Evolutionary conservation across 2,888 invertebrate species (phyloP), one percentile per base, ranked within the genome.

Genomic region (Beris chalybata): DNA sequence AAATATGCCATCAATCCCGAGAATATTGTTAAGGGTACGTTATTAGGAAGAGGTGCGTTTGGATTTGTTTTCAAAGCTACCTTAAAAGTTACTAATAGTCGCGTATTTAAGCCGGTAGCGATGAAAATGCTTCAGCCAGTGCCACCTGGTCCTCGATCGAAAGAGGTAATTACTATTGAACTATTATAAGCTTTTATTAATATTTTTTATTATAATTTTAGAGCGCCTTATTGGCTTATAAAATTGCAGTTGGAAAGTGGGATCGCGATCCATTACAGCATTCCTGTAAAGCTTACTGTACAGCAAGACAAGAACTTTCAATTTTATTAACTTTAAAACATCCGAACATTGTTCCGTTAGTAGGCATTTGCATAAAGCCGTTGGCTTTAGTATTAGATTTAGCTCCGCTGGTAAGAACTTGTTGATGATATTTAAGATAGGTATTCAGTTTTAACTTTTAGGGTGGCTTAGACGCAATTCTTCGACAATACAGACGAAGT

Each of bases 101-200:
- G 85, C 61, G 79, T 82, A 3, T 83, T 84, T 66, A 83, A 86
- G 22, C 87, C 90, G 67, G 92, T 97, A 1, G 97, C 98, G 0
- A 89, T 97, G 83, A 98, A 98, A 82, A 95, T 97, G 87, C 81
- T 97, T 67, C 96, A 97, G 79, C 97, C 97, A 0, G 93, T 95
- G 9, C 91, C 93, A 67, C 95, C 96, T 3, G 94, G 81, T 7
- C 77, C 79, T 0, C 73, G 79, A 31, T 80, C 81, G 4, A 80
- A 80, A 68, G 80, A 80, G 68, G 79, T 78, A 52, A 72, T 22
- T 22, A 22, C 22, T 22, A n/a, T n/a, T n/a, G 15, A 53, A 38
- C 45, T 44, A 22, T 44, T 12, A 31, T 13, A 57, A 9, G 30
- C 4, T 69, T 68, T 56, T 48, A 50, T 15, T 13, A 43, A 57